phyloP scores from a whole-genome alignment of 2,113 vertebrate species.

The pig (Sus scrofa) region T2T-Sscrofa CM000817.6:124512501-124513000 shows the following conservation, averaged over 20 bases:
- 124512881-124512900: not conserved
- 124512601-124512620: not conserved
- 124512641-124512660: not conserved
- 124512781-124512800: too few species aligned
- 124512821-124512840: not conserved
- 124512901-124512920: not conserved
- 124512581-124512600: not conserved
- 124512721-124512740: not conserved
- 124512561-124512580: not conserved
- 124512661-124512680: not conserved
- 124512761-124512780: not conserved
- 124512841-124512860: not conserved
- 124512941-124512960: not conserved
- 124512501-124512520: not conserved
- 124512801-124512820: not conserved
- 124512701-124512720: not conserved
- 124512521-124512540: not conserved
- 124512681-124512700: not conserved
- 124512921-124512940: not conserved
- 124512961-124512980: not conserved
- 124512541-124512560: not conserved
- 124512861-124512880: not conserved
- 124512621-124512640: not conserved
- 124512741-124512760: not conserved
- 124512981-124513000: not conserved